Conservation (phyloP, 2,888 invertebrate genomes). For the Drosophila stalkeri region DNA sequence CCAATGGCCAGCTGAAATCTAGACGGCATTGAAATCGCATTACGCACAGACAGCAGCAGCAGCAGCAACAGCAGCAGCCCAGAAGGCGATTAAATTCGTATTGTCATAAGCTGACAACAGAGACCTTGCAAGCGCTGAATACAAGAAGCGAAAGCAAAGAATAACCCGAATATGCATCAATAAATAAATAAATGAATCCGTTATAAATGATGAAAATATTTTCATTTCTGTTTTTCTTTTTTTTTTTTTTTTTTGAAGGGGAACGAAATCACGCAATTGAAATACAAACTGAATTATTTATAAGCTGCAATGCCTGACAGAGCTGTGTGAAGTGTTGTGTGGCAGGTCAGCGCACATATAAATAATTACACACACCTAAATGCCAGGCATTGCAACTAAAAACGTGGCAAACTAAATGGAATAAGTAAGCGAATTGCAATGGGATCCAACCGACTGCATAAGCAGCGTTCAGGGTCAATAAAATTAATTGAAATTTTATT, state of each 20-base stretch:
- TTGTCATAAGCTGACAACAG: conserved; percentile 60
- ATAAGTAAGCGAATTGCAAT: conserved; percentile 2
- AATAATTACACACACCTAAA: conserved; percentile 61
- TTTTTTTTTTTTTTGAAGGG: conserved; percentile 43
- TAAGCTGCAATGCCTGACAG: conserved; percentile 34
- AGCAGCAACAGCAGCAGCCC: not conserved
- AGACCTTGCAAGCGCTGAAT: conserved; percentile 41
- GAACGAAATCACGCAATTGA: conserved; percentile 67
- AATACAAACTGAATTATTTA: conserved; percentile 70
- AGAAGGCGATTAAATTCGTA: conserved; percentile 50
- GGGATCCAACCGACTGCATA: conserved; percentile 3
- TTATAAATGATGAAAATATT: conserved; percentile 37
- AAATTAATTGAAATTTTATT: not conserved
- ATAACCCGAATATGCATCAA: conserved; percentile 45
- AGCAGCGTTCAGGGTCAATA: not conserved
- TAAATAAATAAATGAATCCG: conserved; percentile 43
- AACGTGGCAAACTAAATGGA: conserved; percentile 23
- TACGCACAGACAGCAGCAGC: conserved; percentile 32
- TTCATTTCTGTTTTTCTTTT: not conserved
- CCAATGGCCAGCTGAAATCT: conserved; percentile 54
- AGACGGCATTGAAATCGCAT: conserved; percentile 69
- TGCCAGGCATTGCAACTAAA: conserved; percentile 27
- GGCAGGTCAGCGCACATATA: conserved; percentile 43
- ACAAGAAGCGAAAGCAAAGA: conserved; percentile 2
- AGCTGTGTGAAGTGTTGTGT: conserved; percentile 15